A percentile compares a stretch with the other conserved stretches of the same genome.
Conservation (phyloP, 2,113 vertebrate species). For the Embiotoca jacksoni region DNA sequence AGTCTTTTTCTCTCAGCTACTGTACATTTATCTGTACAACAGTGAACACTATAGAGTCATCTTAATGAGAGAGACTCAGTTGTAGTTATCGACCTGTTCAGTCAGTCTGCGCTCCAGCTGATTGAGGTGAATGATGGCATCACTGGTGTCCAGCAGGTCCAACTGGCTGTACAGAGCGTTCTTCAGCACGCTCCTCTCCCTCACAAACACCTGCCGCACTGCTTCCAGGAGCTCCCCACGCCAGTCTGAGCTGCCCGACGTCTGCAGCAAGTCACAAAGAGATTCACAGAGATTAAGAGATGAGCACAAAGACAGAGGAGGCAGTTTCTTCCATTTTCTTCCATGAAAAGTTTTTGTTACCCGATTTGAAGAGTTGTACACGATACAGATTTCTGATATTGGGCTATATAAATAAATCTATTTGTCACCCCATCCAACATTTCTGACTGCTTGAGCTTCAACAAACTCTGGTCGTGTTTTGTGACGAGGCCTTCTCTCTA, state of each 20-base stretch:
- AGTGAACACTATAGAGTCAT: not conserved
- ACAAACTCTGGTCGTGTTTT: not conserved
- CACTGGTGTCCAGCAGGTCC: constrained; percentile 85
- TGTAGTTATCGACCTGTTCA: constrained; percentile 86
- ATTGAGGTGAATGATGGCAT: constrained; percentile 85
- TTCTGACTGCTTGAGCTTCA: not conserved
- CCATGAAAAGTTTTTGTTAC: not conserved
- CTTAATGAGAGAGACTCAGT: not conserved
- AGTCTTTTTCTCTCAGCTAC: too few species aligned
- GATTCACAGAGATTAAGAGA: not conserved
- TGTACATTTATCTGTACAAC: too few species aligned
- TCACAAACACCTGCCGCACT: constrained; percentile 88
- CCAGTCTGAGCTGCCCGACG: constrained; percentile 86
- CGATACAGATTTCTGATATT: too few species aligned
- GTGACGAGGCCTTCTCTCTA: constrained; percentile 48
- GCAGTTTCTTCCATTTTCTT: not conserved
- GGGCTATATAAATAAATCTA: too few species aligned
- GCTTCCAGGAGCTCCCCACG: constrained; percentile 89
- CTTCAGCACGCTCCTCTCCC: constrained; percentile 87
- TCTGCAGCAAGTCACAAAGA: constrained; percentile 38
- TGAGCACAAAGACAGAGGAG: not conserved
- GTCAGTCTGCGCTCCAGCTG: constrained; percentile 88
- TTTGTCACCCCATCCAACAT: too few species aligned
- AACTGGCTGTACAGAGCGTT: constrained; percentile 86
- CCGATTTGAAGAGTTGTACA: too few species aligned